Evolutionary conservation across 2,888 invertebrate species (phyloP).

Genomic region (Hypomecis punctinalis): DNA sequence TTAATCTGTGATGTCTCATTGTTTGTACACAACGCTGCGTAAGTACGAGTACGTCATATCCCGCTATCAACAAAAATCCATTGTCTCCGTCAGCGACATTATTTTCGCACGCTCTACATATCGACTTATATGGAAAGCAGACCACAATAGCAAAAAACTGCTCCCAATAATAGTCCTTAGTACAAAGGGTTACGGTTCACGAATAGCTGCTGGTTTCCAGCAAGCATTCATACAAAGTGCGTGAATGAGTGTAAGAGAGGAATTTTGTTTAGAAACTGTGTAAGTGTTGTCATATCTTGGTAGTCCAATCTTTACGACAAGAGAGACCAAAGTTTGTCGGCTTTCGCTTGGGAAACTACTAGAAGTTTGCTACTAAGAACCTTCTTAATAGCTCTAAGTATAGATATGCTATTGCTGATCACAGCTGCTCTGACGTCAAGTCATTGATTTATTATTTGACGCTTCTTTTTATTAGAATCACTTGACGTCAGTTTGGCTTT

Average conservation of each 20-base stretch:
- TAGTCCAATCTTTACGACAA: not conserved
- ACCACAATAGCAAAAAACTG: conserved; percentile 36
- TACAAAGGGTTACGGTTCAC: conserved; percentile 29
- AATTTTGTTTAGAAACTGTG: conserved; percentile 5
- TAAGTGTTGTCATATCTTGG: not conserved
- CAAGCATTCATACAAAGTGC: conserved; percentile 7
- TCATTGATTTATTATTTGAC: too few relatives aligned
- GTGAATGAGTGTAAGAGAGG: conserved; percentile 14
- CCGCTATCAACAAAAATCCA: conserved; percentile 45
- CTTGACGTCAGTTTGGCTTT: too few relatives aligned
- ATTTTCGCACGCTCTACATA: conserved; percentile 69
- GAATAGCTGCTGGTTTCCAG: not conserved
- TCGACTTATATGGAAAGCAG: conserved; percentile 58
- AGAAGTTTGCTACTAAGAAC: not conserved
- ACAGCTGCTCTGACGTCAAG: too few relatives aligned
- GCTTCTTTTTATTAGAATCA: too few relatives aligned
- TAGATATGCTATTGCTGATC: too few relatives aligned
- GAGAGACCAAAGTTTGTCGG: not conserved
- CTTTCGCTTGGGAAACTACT: not conserved
- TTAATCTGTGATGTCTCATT: conserved; percentile 2
- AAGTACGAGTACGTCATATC: conserved; percentile 34
- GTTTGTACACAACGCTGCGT: conserved; percentile 18
- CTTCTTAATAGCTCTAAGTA: too few relatives aligned
- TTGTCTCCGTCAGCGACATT: conserved; percentile 52
- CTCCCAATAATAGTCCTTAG: conserved; percentile 29